Evolutionary conservation across 2,888 invertebrate species (phyloP).

Genomic region (Xiphydria camelus): DNA sequence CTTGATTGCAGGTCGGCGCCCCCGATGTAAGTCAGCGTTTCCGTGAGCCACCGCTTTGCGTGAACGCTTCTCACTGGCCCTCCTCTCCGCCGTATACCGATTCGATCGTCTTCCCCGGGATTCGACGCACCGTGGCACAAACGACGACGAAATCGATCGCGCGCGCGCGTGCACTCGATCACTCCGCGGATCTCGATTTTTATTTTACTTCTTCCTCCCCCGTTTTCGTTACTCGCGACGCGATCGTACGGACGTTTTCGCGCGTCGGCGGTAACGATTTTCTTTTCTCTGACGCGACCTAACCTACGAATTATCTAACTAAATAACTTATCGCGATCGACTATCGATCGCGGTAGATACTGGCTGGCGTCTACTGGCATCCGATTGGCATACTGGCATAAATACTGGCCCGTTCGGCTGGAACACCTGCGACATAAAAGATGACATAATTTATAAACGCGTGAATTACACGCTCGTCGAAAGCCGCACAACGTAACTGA

Average conservation of each 20-base stretch:
- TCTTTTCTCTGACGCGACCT: neutral
- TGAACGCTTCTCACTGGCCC: slow-evolving; percentile 17
- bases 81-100: too few species aligned
- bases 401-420: slow-evolving; percentile 54
- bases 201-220: too few species aligned
- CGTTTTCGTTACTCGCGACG: too few species aligned
- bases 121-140: too few species aligned
- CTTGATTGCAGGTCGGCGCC: slow-evolving; percentile 59
- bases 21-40: slow-evolving; percentile 57
- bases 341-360: slow-evolving; percentile 41
- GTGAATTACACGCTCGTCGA: too few species aligned
- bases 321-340: slow-evolving; percentile 44
- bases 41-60: slow-evolving; percentile 44
- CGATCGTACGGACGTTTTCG: too few species aligned
- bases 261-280: neutral
- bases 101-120: slow-evolving; percentile 8
- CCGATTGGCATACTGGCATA: slow-evolving; percentile 54
- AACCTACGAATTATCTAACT: slow-evolving; percentile 37
- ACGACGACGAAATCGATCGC: slow-evolving; percentile 14
- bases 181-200: too few species aligned
- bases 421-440: slow-evolving; percentile 46
- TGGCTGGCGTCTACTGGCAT: slow-evolving; percentile 51
- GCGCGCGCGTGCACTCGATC: slow-evolving; percentile 4
- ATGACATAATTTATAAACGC: neutral
- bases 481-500: too few species aligned